Conservation (phyloP, 2,797 vertebrate species). For the Psittacula derbiana region DNA sequence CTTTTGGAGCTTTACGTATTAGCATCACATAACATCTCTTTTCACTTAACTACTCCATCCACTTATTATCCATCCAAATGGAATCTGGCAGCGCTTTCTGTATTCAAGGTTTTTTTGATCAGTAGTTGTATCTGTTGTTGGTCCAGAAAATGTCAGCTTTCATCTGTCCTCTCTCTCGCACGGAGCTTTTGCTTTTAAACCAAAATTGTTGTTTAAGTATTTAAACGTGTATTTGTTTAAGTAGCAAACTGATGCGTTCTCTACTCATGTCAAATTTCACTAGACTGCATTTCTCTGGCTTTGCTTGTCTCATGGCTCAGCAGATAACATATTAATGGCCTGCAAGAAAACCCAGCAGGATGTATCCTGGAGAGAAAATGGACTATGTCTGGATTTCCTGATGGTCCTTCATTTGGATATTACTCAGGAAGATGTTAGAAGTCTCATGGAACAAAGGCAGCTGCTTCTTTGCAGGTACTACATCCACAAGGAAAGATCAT, state of each 20-base stretch:
- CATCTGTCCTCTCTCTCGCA: not conserved
- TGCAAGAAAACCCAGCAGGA: not conserved
- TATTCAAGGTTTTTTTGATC: not conserved
- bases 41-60: conserved; percentile 31
- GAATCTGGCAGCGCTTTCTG: not conserved
- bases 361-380: not conserved
- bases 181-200: not conserved
- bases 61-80: conserved; percentile 22
- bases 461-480: not conserved
- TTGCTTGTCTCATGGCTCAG: not conserved
- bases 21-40: conserved; percentile 1
- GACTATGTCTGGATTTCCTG: not conserved
- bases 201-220: conserved; percentile 11
- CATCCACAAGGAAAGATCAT: not conserved
- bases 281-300: not conserved
- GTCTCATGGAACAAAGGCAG: not conserved
- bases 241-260: not conserved
- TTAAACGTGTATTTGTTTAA: conserved; percentile 26
- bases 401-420: not conserved
- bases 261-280: not conserved
- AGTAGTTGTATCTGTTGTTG: not conserved
- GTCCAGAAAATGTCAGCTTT: conserved; percentile 47
- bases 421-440: not conserved
- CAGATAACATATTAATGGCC: not conserved
- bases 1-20: not conserved